phyloP scores from a whole-genome alignment of 1,140 invertebrate genomes.

The honey bee (Apis mellifera) region Amel_HAv3.1 CM009940.2:11404501-11405000 shows the following conservation, averaged over 20 bases:
- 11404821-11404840: not conserved
- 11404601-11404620: constrained; percentile 23
- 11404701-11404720: not conserved
- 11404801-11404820: too few species aligned
- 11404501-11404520: constrained; percentile 72
- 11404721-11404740: too few species aligned
- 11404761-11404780: too few species aligned
- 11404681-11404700: too few species aligned
- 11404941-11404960: constrained; percentile 3
- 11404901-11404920: not conserved
- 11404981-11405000: constrained; percentile 2
- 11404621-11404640: constrained; percentile 44
- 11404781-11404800: too few species aligned
- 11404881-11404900: not conserved
- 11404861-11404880: not conserved
- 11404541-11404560: constrained; percentile 11
- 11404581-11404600: constrained; percentile 28
- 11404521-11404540: constrained; percentile 47
- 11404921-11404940: not conserved
- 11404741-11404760: too few species aligned
- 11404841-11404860: not conserved
- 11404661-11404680: not conserved
- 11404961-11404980: not conserved
- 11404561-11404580: constrained; percentile 11
- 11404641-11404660: constrained; percentile 21